Conservation (phyloP, 2,113 vertebrate genomes). For the Pelecanoides urinatrix region DNA sequence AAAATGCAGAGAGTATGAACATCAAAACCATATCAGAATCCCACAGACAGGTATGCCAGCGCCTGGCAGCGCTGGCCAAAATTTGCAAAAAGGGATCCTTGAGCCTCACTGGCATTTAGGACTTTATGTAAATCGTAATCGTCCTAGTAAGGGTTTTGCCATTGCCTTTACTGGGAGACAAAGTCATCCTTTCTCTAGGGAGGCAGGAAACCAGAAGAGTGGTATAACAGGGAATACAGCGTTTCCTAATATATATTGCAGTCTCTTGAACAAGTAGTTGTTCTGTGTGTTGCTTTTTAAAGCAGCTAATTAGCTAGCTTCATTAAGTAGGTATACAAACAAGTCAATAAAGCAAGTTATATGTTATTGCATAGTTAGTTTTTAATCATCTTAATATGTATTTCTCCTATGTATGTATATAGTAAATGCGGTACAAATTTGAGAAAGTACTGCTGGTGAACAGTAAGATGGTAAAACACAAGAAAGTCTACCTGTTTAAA, state of each 20-base stretch:
- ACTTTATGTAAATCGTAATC: background rate
- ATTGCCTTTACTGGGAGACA: background rate
- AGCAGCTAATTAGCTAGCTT: background rate
- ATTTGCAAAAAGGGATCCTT: background rate
- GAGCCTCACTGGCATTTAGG: background rate
- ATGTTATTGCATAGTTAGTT: background rate
- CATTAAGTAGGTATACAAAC: background rate
- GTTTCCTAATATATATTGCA: background rate
- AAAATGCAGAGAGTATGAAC: background rate
- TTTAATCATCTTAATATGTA: background rate
- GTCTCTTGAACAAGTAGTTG: background rate
- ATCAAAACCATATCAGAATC: background rate
- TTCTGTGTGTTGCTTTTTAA: background rate
- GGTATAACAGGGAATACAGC: background rate
- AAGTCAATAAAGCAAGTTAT: background rate
- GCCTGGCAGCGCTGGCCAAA: background rate
- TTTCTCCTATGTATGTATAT: background rate
- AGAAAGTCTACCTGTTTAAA: background rate
- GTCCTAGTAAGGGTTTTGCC: background rate
- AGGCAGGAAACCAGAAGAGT: background rate
- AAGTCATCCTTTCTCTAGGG: background rate
- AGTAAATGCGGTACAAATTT: background rate
- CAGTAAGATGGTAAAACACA: background rate
- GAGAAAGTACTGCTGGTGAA: background rate
- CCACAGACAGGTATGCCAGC: background rate